Conservation (phyloP, 2,888 invertebrate species). For the Papilio demoleus region DNA sequence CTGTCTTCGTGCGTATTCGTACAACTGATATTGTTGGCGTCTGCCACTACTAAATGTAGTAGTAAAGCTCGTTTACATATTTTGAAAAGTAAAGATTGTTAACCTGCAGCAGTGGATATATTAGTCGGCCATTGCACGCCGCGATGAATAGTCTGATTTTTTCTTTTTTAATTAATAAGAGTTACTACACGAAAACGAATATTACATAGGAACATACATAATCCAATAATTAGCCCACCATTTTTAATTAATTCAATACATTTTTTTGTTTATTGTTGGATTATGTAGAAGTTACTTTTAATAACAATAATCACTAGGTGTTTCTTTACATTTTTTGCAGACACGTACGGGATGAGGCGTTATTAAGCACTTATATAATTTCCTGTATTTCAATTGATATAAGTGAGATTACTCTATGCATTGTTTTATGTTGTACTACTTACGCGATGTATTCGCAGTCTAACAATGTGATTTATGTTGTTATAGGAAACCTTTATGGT, state of each 20-base stretch:
- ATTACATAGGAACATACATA: not conserved
- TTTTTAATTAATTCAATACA: not conserved
- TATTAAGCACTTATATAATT: slow-evolving; percentile 28
- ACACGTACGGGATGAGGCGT: not conserved
- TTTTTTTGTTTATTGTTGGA: not conserved
- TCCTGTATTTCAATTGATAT: slow-evolving; percentile 25
- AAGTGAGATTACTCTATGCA: slow-evolving; percentile 24
- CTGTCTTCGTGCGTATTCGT: too few species aligned
- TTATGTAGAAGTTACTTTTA: not conserved
- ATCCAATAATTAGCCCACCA: not conserved
- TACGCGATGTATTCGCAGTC: slow-evolving; percentile 13
- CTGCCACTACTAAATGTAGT: too few species aligned
- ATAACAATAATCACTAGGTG: not conserved
- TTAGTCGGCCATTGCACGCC: too few species aligned
- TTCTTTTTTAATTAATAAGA: too few species aligned
- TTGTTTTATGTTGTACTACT: slow-evolving; percentile 11
- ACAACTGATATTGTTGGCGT: too few species aligned
- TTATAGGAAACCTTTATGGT: slow-evolving; percentile 5
- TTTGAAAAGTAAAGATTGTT: not conserved
- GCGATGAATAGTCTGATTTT: too few species aligned
- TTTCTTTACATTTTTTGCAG: not conserved
- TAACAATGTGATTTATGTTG: slow-evolving; percentile 13
- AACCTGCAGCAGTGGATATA: not conserved
- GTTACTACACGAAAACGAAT: too few species aligned
- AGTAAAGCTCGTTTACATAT: not conserved